A percentile compares a stretch with the other conserved stretches of the same genome.
Evolutionary conservation across 2,888 invertebrate genomes (phyloP).

Genomic region (Athripsodes cinereus): DNA sequence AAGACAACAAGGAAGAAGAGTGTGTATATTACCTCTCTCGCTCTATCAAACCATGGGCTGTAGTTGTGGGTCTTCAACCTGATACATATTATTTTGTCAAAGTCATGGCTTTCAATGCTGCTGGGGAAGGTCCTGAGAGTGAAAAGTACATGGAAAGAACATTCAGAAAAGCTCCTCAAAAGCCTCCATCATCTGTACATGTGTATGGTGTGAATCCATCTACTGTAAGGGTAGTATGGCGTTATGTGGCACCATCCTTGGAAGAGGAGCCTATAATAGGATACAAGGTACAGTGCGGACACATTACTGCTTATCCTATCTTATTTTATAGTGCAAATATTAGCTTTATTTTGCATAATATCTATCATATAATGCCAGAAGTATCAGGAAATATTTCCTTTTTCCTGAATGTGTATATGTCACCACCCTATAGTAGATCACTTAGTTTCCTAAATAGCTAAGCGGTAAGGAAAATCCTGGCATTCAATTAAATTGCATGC

Average conservation of each 20-base stretch:
- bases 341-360: neutral
- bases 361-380: neutral
- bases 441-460: too few species aligned
- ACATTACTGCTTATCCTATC: neutral
- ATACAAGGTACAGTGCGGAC: constrained; percentile 65
- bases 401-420: too few species aligned
- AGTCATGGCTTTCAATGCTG: constrained; percentile 93
- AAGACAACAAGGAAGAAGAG: constrained; percentile 66
- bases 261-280: constrained; percentile 93
- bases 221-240: constrained; percentile 84
- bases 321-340: neutral
- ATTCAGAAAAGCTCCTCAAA: constrained; percentile 86
- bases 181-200: constrained; percentile 88
- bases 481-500: too few species aligned
- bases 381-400: too few species aligned
- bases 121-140: constrained; percentile 94
- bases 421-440: too few species aligned
- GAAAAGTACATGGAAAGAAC: constrained; percentile 83
- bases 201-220: constrained; percentile 79
- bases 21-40: constrained; percentile 80
- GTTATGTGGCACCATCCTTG: constrained; percentile 84
- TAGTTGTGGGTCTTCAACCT: constrained; percentile 88
- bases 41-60: constrained; percentile 75
- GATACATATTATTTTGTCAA: constrained; percentile 91
- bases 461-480: too few species aligned